Percentiles rank a stretch among this genome's conserved stretches.
Evolutionary conservation across 1,140 invertebrate species (phyloP).

Genomic region (Macrobrachium nipponense): DNA sequence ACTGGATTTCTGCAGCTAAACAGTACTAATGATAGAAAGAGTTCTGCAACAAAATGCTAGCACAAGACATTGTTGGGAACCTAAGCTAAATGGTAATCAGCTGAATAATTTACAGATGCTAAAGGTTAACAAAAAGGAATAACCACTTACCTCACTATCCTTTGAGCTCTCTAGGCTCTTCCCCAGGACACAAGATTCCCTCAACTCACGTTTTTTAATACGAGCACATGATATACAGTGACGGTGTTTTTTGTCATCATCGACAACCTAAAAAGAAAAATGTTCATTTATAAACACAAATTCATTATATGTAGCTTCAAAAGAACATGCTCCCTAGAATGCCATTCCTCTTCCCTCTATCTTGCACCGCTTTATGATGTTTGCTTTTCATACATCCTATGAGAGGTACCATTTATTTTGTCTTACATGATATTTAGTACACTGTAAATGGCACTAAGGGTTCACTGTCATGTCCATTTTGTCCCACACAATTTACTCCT

Average conservation of each 20-base stretch:
- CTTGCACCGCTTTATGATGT: too few species aligned
- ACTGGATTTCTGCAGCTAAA: too few species aligned
- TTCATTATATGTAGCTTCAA: not conserved
- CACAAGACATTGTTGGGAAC: too few species aligned
- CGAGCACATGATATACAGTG: conserved; percentile 70
- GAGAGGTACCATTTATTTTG: too few species aligned
- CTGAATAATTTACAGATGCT: not conserved
- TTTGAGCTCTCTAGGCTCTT: conserved; percentile 66
- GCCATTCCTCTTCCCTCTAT: too few species aligned
- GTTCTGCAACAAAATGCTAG: too few species aligned
- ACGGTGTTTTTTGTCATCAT: conserved; percentile 61
- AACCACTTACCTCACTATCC: conserved; percentile 56
- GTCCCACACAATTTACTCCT: not conserved
- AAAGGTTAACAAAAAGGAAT: not conserved
- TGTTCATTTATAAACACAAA: not conserved
- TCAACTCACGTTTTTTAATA: conserved; percentile 67
- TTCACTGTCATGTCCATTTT: not conserved
- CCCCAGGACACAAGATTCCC: conserved; percentile 63
- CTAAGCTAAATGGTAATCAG: too few species aligned
- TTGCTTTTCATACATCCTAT: too few species aligned
- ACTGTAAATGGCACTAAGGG: too few species aligned
- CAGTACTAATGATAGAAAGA: too few species aligned
- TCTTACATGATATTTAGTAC: too few species aligned
- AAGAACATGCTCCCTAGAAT: too few species aligned
- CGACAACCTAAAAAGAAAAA: conserved; percentile 23